Evolutionary conservation across 1,140 invertebrate species (phyloP).

Genomic region (Chrysopa pallens): DNA sequence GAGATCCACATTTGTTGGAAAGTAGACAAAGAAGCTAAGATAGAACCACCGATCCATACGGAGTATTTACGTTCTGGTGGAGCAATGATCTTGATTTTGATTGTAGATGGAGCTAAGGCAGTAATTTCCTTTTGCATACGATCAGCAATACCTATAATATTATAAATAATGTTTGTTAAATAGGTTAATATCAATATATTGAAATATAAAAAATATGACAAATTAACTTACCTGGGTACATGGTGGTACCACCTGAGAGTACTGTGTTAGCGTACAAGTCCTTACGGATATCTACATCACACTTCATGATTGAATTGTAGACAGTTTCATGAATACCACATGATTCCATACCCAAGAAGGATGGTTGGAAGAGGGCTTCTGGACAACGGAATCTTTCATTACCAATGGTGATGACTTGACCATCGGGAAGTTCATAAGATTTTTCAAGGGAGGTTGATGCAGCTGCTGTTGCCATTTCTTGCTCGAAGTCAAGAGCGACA

Average conservation of each 20-base stretch:
- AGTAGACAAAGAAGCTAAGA: conserved; percentile 68
- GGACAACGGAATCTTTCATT: conserved; percentile 96
- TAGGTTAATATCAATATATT: conserved; percentile 46
- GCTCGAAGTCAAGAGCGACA: conserved; percentile 80
- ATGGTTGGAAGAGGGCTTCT: conserved; percentile 90
- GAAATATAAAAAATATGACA: conserved; percentile 58
- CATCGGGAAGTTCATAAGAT: conserved; percentile 87
- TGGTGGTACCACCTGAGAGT: conserved; percentile 89
- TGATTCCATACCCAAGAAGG: conserved; percentile 89
- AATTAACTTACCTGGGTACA: conserved; percentile 78
- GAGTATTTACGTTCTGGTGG: conserved; percentile 84
- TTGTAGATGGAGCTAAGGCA: conserved; percentile 65
- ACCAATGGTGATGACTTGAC: conserved; percentile 90
- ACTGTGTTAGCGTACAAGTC: conserved; percentile 93
- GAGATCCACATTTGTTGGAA: conserved; percentile 95
- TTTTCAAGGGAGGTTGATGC: conserved; percentile 82
- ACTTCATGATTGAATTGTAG: conserved; percentile 96
- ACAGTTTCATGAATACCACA: conserved; percentile 88
- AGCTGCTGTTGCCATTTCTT: conserved; percentile 88
- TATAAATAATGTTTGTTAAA: conserved; percentile 45
- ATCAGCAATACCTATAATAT: conserved; percentile 31
- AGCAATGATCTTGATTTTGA: conserved; percentile 91
- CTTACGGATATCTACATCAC: conserved; percentile 85
- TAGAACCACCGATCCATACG: conserved; percentile 78
- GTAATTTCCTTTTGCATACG: conserved; percentile 83